Evolutionary conservation across 2,888 invertebrate genomes (phyloP).

Genomic region (Rotaria socialis): DNA sequence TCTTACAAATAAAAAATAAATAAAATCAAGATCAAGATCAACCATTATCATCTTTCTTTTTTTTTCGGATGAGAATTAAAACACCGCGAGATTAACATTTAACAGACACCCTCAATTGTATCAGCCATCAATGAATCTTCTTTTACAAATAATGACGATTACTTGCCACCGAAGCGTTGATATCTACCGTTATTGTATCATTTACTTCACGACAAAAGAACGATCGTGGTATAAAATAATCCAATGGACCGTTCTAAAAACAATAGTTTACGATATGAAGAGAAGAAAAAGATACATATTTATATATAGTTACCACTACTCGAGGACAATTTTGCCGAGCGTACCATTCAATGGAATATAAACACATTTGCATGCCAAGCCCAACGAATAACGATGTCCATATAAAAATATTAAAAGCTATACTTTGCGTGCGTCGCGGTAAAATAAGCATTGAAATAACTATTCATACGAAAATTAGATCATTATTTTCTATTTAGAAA

Average conservation of each 20-base stretch:
- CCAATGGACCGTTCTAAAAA: background rate
- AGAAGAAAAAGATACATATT: too few species aligned
- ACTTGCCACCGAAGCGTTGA: background rate
- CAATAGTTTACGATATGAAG: background rate
- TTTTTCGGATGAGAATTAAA: background rate
- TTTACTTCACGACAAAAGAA: background rate
- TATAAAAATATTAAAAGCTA: conserved; percentile 64
- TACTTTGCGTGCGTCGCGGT: conserved; percentile 61
- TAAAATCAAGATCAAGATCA: background rate
- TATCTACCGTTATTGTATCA: background rate
- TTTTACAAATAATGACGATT: background rate
- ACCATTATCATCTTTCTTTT: too few species aligned
- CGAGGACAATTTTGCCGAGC: conserved; percentile 69
- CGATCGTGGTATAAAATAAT: background rate
- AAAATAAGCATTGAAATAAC: conserved; percentile 53
- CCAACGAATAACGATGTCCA: conserved; percentile 77
- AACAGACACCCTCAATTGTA: background rate
- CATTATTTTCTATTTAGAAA: too few species aligned
- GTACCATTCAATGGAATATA: conserved; percentile 81
- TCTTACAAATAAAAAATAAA: background rate
- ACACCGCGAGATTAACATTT: background rate
- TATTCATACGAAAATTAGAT: background rate
- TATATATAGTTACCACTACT: conserved; percentile 35
- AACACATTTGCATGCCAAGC: conserved; percentile 70
- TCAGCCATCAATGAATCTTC: background rate